These are phyloP conservation scores for Danio rerio DNA, from an alignment of 2,113 vertebrate species.

Conservation along the genomic window DNA sequence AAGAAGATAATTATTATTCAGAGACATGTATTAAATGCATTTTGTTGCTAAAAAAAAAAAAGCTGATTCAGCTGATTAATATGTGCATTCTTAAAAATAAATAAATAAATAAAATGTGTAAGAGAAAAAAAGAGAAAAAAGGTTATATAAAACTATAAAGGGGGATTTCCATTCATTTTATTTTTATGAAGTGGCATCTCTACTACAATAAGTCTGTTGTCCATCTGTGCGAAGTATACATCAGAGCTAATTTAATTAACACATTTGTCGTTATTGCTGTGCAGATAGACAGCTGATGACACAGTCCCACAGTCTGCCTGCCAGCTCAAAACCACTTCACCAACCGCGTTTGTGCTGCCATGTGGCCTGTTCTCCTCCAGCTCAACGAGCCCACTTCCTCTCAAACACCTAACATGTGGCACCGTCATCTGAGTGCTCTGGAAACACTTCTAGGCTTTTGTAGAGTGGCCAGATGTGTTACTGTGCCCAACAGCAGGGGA, in stretches of 20 bases:
- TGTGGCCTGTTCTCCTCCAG: slow-evolving; percentile 1
- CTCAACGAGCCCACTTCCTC: slow-evolving; percentile 5
- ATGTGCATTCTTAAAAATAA: background rate
- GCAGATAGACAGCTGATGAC: slow-evolving; percentile 7
- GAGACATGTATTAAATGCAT: no score
- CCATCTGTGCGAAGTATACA: slow-evolving; percentile 16
- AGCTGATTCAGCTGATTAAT: background rate
- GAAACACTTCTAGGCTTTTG: background rate
- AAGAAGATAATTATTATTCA: no score
- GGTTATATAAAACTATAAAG: background rate
- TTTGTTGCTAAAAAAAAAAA: background rate
- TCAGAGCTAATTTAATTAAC: slow-evolving; percentile 25
- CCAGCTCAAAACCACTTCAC: background rate
- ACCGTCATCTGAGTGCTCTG: background rate
- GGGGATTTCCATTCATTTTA: background rate
- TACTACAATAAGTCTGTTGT: background rate
- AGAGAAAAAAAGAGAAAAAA: background rate
- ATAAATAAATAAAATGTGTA: no score
- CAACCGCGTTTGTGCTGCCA: background rate
- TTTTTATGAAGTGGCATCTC: background rate
- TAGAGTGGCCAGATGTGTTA: slow-evolving; percentile 21
- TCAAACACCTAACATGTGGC: background rate
- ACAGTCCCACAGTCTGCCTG: background rate
- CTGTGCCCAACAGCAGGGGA: background rate
- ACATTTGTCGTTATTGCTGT: slow-evolving; percentile 15